Conservation (phyloP, 30 jellyfish, hydroid and myxozoan species). For the Aurelia sp. region DNA sequence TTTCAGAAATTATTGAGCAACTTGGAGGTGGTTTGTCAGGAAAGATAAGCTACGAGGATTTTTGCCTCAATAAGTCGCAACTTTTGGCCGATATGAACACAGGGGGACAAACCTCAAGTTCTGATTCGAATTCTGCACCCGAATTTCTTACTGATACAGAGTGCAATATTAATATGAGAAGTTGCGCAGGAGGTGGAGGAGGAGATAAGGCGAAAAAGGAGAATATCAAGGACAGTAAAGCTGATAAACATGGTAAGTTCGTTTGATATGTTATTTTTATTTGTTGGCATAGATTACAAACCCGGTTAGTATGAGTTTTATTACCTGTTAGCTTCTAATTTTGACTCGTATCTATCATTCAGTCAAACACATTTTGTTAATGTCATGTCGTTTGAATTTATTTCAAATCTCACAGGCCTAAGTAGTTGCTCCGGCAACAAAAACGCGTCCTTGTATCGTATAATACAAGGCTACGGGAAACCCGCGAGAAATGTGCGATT, state of each 20-base stretch:
- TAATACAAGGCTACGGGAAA: too few relatives aligned
- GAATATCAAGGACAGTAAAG: background rate
- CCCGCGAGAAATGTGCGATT: too few relatives aligned
- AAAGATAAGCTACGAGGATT: constrained; percentile 84
- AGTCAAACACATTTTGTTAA: too few relatives aligned
- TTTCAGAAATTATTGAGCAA: constrained; percentile 86
- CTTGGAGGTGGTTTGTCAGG: constrained; percentile 92
- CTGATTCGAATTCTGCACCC: constrained; percentile 88
- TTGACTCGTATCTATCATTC: too few relatives aligned
- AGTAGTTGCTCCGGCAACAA: too few relatives aligned
- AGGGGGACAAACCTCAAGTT: constrained; percentile 82
- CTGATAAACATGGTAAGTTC: constrained; percentile 12
- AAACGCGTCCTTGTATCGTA: too few relatives aligned
- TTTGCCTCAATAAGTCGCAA: constrained; percentile 68
- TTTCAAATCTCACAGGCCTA: too few relatives aligned
- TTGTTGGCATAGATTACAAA: too few relatives aligned
- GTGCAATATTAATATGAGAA: background rate
- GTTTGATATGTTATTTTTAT: too few relatives aligned
- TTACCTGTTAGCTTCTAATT: too few relatives aligned
- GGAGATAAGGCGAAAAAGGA: background rate
- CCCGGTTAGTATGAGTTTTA: too few relatives aligned
- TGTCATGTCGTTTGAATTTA: too few relatives aligned
- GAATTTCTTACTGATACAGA: constrained; percentile 62
- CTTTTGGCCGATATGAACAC: constrained; percentile 76
- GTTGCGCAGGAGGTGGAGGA: background rate